A percentile compares a stretch with the other conserved stretches of the same genome.
These are phyloP conservation scores for Todiramphus saurophagus DNA, from an alignment of 2,113 vertebrate species.

Conservation along the genomic window DNA sequence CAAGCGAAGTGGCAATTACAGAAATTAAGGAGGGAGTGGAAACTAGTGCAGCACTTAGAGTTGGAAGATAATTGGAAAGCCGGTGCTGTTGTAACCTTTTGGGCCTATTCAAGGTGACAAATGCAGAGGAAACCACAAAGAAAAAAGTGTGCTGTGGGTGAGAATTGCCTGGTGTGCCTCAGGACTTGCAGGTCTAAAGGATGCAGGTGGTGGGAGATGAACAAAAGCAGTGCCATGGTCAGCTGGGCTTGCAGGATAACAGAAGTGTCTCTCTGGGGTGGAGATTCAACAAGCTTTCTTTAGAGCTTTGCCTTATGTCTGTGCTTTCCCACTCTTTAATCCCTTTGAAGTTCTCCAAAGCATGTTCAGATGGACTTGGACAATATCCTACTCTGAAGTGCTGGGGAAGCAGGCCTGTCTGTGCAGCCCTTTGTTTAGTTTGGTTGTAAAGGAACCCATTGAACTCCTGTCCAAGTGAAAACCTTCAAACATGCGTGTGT, in stretches of 20 bases:
- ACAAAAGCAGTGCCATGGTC: fast-evolving
- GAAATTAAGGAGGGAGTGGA: background rate
- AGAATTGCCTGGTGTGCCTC: background rate
- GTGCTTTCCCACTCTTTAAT: background rate
- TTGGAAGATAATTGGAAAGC: background rate
- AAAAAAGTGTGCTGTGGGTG: background rate
- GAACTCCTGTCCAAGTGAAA: background rate
- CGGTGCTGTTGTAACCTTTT: background rate
- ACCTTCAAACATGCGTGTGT: background rate
- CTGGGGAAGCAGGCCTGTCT: background rate
- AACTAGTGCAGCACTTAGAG: background rate
- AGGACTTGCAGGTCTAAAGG: background rate
- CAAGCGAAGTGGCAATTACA: background rate
- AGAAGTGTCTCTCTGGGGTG: background rate
- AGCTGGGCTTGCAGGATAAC: background rate
- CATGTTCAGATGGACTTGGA: background rate
- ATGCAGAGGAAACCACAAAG: background rate
- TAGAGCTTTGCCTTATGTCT: background rate
- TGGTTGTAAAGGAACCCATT: background rate
- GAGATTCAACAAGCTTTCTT: background rate
- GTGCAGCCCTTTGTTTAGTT: background rate
- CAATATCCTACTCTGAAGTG: background rate
- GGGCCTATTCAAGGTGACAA: background rate
- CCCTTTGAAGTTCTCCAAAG: background rate
- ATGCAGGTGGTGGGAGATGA: background rate